Conservation (phyloP, 2,797 vertebrate genomes). For the Australoheros facetus region DNA sequence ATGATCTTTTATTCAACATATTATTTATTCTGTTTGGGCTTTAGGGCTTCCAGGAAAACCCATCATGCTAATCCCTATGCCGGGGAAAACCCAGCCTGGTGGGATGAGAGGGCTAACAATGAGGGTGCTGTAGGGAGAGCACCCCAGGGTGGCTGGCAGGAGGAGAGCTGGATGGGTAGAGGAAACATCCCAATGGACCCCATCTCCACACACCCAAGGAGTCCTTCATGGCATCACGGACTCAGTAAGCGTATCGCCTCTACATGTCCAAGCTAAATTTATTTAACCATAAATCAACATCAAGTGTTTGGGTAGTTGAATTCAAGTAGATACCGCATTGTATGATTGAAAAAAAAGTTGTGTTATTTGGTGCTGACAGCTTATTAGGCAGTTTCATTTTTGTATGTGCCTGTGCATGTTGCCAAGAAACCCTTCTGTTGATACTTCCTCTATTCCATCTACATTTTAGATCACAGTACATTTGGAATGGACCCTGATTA, state of each 20-base stretch:
- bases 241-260: conserved; percentile 47
- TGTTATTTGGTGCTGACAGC: neutral
- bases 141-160: conserved; percentile 50
- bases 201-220: conserved; percentile 36
- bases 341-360: neutral
- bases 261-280: neutral
- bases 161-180: conserved; percentile 56
- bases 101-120: conserved; percentile 10
- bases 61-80: conserved; percentile 74
- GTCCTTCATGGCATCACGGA: conserved; percentile 50
- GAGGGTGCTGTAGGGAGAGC: conserved; percentile 5
- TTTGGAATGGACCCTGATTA: conserved; percentile 37
- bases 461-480: conserved; percentile 49
- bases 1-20: neutral
- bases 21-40: conserved; percentile 1
- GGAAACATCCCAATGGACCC: conserved; percentile 66
- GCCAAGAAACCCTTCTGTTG: conserved; percentile 49
- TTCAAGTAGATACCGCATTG: too few species aligned
- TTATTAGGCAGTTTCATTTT: neutral
- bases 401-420: conserved; percentile 3
- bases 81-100: conserved; percentile 19
- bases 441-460: neutral
- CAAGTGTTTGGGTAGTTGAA: rapidly evolving
- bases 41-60: conserved; percentile 53
- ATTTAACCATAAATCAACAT: neutral